Percentiles rank a stretch among this genome's conserved stretches.
phyloP scores from a whole-genome alignment of 2,113 vertebrate genomes.

The Proterorhinus semilunaris region DNA sequence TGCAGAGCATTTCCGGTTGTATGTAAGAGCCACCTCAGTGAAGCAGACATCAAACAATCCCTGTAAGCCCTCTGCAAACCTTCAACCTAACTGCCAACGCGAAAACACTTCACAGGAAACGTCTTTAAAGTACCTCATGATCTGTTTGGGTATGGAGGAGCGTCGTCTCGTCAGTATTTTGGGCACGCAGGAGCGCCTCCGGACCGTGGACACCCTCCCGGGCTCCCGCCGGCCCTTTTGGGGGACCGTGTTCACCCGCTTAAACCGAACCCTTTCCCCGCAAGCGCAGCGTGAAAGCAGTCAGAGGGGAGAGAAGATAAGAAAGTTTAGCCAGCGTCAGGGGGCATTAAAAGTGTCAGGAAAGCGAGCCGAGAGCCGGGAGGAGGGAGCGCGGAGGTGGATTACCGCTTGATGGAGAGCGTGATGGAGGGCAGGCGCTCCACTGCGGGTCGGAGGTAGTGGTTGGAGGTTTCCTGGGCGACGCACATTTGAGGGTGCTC shows the following conservation, averaged over 20 bases:
- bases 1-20: too few relatives aligned
- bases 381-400: slow-evolving; percentile 14
- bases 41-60: too few relatives aligned
- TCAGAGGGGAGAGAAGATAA: slow-evolving; percentile 16
- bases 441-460: slow-evolving; percentile 74
- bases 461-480: slow-evolving; percentile 65
- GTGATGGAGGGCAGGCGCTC: slow-evolving; percentile 89
- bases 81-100: background rate
- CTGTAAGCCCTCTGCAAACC: too few relatives aligned
- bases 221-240: slow-evolving; percentile 79
- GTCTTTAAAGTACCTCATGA: slow-evolving; percentile 83
- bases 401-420: slow-evolving; percentile 91
- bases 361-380: slow-evolving; percentile 21
- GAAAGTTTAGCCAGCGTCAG: background rate
- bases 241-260: slow-evolving; percentile 91
- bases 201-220: slow-evolving; percentile 72
- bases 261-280: slow-evolving; percentile 89
- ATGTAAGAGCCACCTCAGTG: too few relatives aligned
- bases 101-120: background rate
- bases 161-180: slow-evolving; percentile 67
- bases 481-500: slow-evolving; percentile 77
- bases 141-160: slow-evolving; percentile 84
- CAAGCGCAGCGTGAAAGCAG: slow-evolving; percentile 15
- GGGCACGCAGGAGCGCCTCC: slow-evolving; percentile 78
- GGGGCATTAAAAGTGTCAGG: background rate